Evolutionary conservation across 2,797 vertebrate species (phyloP), one percentile per base, ranked within the genome.

Genomic region (Molossus molossus): DNA sequence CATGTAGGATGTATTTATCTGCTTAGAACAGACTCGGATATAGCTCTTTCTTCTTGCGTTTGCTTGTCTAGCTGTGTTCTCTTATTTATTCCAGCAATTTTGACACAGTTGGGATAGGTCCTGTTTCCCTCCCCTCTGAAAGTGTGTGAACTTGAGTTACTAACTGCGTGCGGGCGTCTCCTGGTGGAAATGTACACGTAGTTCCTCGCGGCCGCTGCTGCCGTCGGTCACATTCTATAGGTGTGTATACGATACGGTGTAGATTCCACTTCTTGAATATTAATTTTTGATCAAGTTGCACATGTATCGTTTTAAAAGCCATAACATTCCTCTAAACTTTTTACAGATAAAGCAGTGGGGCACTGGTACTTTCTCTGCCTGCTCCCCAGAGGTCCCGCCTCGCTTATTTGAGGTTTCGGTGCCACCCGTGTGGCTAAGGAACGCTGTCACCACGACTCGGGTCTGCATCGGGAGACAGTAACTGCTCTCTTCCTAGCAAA

Each of bases 171-270:
- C 11, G 58, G 17, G 4, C 6, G 12, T 60, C 77, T 75, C 3
- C 37, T 7, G 12, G 27, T 1, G 8, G 4, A 11, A n/a, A 50
- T 33, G 33, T 4, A 0, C 33, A n/a, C 53, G 23, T 37, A 0
- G 18, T 64, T 33, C 13, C 37, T 58, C 80, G 21, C 14, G 8
- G 15, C 15, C 9, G 11, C 2, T 2, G 15, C 20, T 48, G 0
- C 8, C 4, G 6, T 17, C 25, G 45, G 20, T 58, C 87, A 37
- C 21, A 8, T 64, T 29, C 25, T 21, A 21, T 8, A 1, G 17
- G 15, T 17, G 27, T 20, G 4, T 27, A 7, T n/a, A 25, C 33
- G 6, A 67, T 25, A 5, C 1, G 67, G 33, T 83, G 23, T 18
- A 40, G 25, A 62, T 27, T 27, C 80, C 1, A 11, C 27, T 88